Evolutionary conservation across 30 jellyfish, hydroid and myxozoan species (phyloP).

Genomic region (Turritopsis dohrnii): DNA sequence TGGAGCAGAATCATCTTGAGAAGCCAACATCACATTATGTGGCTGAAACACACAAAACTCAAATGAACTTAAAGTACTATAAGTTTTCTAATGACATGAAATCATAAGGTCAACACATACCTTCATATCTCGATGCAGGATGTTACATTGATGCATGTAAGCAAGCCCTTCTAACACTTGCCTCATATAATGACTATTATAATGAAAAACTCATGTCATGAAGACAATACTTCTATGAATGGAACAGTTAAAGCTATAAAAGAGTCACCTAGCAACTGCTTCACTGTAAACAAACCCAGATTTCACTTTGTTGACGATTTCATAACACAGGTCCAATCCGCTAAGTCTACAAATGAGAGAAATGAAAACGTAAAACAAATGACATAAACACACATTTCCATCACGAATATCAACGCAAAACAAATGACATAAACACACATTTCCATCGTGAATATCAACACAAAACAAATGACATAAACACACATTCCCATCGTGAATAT

Average conservation of each 20-base stretch:
- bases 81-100: background rate
- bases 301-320: constrained; percentile 76
- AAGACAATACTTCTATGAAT: background rate
- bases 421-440: too few relatives aligned
- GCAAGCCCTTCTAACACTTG: constrained; percentile 96
- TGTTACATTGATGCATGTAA: constrained; percentile 64
- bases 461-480: too few relatives aligned
- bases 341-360: constrained; percentile 39
- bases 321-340: constrained; percentile 90
- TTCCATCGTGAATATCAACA: too few relatives aligned
- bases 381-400: background rate
- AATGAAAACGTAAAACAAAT: background rate
- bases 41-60: constrained; percentile 48
- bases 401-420: too few relatives aligned
- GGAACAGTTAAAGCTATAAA: background rate
- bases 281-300: constrained; percentile 94
- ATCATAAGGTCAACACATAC: constrained; percentile 26
- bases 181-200: constrained; percentile 74
- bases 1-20: constrained; percentile 90
- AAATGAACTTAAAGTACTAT: background rate
- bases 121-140: constrained; percentile 88
- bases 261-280: constrained; percentile 94
- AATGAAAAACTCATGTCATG: background rate
- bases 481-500: too few relatives aligned
- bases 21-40: constrained; percentile 73